Conservation (phyloP, 2,113 vertebrate genomes). For the Myrmecophaga tridactyla region DNA sequence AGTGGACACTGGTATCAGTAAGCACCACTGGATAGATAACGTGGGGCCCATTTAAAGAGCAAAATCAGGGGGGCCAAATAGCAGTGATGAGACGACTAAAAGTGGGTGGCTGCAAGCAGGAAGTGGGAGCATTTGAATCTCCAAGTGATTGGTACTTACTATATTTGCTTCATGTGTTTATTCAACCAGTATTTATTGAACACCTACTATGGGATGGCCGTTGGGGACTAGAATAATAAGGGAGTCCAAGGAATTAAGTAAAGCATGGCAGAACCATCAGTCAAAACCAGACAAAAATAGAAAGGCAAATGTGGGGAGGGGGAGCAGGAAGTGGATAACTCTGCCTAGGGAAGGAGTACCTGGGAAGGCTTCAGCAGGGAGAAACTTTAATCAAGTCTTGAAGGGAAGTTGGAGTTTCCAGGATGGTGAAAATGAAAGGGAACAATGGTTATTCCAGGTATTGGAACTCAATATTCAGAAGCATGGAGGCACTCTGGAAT, state of each 20-base stretch:
- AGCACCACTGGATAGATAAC: too few species aligned
- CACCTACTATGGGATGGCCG: not conserved
- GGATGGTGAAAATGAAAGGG: not conserved
- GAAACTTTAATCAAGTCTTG: not conserved
- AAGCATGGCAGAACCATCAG: not conserved
- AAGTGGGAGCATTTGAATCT: not conserved
- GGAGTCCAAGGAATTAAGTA: slow-evolving; percentile 3
- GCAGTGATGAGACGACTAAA: not conserved
- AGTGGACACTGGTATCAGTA: not conserved
- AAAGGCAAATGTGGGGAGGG: not conserved
- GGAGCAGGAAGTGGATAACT: not conserved
- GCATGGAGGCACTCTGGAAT: not conserved
- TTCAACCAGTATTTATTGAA: not conserved
- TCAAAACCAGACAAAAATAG: not conserved
- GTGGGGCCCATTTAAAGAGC: not conserved
- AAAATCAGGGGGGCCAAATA: too few species aligned
- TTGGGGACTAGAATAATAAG: not conserved
- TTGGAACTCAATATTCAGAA: not conserved
- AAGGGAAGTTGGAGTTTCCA: not conserved
- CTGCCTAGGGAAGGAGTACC: not conserved
- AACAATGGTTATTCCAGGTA: not conserved
- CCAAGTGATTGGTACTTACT: not conserved
- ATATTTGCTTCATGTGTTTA: not conserved
- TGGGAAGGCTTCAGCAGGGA: not conserved
- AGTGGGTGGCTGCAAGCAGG: not conserved